Evolutionary conservation across 2,113 vertebrate species (phyloP).

Genomic region (Caloenas nicobarica): DNA sequence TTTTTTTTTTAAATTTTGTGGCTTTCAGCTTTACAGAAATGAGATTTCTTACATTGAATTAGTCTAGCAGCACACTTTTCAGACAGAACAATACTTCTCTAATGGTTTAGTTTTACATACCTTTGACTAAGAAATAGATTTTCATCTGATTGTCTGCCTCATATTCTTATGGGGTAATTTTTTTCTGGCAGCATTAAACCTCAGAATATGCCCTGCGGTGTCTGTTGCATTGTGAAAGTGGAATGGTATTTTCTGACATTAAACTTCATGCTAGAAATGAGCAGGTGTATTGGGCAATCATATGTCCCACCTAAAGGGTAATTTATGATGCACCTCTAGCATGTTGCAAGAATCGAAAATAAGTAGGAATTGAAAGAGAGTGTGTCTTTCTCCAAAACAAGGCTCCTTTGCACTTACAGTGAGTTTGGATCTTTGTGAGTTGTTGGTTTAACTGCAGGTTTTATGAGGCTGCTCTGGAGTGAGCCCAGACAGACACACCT

Average conservation of each 20-base stretch:
- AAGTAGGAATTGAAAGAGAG: not conserved
- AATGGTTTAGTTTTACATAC: not conserved
- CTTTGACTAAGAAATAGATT: not conserved
- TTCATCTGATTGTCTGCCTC: not conserved
- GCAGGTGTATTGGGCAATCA: not conserved
- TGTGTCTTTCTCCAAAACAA: not conserved
- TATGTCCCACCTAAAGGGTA: not conserved
- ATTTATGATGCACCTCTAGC: not conserved
- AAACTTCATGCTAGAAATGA: not conserved
- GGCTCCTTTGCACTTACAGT: fast-evolving
- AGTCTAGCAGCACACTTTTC: not conserved
- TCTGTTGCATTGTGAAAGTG: not conserved
- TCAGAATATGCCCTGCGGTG: fast-evolving
- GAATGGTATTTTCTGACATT: not conserved
- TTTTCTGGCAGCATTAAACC: not conserved
- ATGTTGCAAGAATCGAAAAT: not conserved
- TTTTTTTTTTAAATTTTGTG: not conserved
- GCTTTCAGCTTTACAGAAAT: not conserved
- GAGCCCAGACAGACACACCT: not conserved
- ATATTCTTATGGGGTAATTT: not conserved
- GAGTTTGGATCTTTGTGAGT: not conserved
- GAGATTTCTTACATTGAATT: not conserved
- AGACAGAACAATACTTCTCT: not conserved
- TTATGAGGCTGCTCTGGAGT: not conserved
- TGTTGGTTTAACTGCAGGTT: not conserved